Evolutionary conservation across 2,113 vertebrate genomes (phyloP), one percentile per base, ranked within the genome.

Genomic region (Meleagris gallopavo): DNA sequence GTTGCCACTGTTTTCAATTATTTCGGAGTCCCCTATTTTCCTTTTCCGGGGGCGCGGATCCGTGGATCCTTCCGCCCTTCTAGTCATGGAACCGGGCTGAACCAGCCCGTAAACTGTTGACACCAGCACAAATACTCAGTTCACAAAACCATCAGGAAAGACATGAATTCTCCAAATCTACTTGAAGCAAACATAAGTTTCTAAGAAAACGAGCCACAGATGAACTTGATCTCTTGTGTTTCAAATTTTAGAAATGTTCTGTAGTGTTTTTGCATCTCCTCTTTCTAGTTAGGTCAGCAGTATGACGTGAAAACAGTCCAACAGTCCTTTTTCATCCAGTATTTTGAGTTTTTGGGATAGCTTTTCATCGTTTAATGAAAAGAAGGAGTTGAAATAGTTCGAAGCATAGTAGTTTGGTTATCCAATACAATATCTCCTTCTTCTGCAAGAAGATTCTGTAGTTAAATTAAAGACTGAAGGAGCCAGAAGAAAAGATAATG

Each of bases 71-170:
- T n/a, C n/a, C n/a, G n/a, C n/a, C n/a, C n/a, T n/a, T n/a, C n/a
- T n/a, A n/a, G n/a, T n/a, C n/a, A n/a, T n/a, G n/a, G n/a, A n/a
- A n/a, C n/a, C n/a, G n/a, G n/a, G n/a, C n/a, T n/a, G n/a, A n/a
- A n/a, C n/a, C n/a, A n/a, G n/a, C n/a, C n/a, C n/a, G n/a, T n/a
- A n/a, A n/a, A n/a, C n/a, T n/a, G n/a, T n/a, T n/a, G n/a, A n/a
- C n/a, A n/a, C 10, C 62, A 87, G 40, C n/a, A 87, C 78, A 79
- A 79, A 83, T 85, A 86, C 90, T 64, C 71, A 89, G 16, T 97
- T 84, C 81, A 94, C 29, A 71, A 50, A 76, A 80, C 32, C 67
- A 58, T 61, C 25, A 60, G 29, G 62, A 85, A 91, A 89, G 78
- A 88, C 61, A 27, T 11, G 87, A 88, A 20, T 2, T 66, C 40